These are phyloP conservation scores for Enteromius mattozi DNA, from an alignment of 2,797 vertebrate genomes.

Conservation along the genomic window DNA sequence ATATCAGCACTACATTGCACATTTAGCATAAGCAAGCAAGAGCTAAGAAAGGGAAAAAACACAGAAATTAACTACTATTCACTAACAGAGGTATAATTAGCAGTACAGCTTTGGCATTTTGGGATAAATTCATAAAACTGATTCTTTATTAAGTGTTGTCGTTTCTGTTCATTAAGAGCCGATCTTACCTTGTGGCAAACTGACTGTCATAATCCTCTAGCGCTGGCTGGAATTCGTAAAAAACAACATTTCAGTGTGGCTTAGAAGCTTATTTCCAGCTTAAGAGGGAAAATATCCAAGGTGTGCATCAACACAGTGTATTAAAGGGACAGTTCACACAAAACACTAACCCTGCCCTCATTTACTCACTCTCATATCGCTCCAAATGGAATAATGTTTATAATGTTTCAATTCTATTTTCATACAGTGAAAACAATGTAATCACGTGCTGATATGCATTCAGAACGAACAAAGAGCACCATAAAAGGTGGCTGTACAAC, in stretches of 20 bases:
- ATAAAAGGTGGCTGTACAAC: neutral
- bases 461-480: neutral
- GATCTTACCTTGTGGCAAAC: conserved; percentile 93
- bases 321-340: conserved; percentile 25
- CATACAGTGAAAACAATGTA: neutral
- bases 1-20: conserved; percentile 53
- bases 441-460: neutral
- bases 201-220: conserved; percentile 93
- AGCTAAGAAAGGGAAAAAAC: conserved; percentile 55
- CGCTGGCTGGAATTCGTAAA: conserved; percentile 78
- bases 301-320: conserved; percentile 1
- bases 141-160: conserved; percentile 16
- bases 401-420: neutral
- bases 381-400: neutral
- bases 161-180: conserved; percentile 55
- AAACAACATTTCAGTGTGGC: conserved; percentile 47
- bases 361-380: neutral
- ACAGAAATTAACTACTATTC: conserved; percentile 53
- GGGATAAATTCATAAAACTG: conserved; percentile 22
- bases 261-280: conserved; percentile 11
- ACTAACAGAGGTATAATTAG: conserved; percentile 35
- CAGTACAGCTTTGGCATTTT: conserved; percentile 15
- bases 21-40: conserved; percentile 59
- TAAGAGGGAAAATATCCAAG: neutral
- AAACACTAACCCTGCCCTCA: neutral